These are phyloP conservation scores for Carettochelys insculpta DNA, from an alignment of 2,113 vertebrate species.

Conservation along the genomic window DNA sequence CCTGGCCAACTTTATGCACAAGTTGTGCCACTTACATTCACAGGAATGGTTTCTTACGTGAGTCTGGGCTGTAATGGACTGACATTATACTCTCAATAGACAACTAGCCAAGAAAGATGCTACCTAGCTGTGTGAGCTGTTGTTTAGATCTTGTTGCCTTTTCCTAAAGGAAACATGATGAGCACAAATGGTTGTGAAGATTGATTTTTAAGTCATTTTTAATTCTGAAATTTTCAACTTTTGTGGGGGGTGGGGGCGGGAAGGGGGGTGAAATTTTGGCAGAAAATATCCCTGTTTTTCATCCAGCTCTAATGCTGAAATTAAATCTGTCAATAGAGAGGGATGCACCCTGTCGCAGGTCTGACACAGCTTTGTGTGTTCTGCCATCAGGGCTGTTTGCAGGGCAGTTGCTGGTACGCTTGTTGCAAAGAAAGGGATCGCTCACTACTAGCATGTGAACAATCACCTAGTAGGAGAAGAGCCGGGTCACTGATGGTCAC, in stretches of 20 bases:
- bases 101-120: neutral
- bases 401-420: neutral
- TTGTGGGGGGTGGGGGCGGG: neutral
- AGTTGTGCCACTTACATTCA: accelerated
- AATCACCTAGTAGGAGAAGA: neutral
- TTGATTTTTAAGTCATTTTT: neutral
- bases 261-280: neutral
- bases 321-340: neutral
- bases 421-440: neutral
- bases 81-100: neutral
- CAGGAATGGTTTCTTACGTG: neutral
- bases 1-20: neutral
- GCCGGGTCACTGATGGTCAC: accelerated
- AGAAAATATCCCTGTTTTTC: neutral
- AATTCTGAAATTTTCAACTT: neutral
- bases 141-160: neutral
- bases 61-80: neutral
- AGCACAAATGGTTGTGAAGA: neutral
- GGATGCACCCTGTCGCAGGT: neutral
- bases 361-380: neutral
- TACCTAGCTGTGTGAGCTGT: neutral
- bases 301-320: neutral
- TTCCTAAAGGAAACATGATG: neutral
- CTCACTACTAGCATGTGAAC: accelerated
- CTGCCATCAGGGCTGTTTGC: neutral